A percentile compares a stretch with the other conserved stretches of the same genome.
Conservation (phyloP, 2,797 vertebrate genomes). For the Galaxias olidus region DNA sequence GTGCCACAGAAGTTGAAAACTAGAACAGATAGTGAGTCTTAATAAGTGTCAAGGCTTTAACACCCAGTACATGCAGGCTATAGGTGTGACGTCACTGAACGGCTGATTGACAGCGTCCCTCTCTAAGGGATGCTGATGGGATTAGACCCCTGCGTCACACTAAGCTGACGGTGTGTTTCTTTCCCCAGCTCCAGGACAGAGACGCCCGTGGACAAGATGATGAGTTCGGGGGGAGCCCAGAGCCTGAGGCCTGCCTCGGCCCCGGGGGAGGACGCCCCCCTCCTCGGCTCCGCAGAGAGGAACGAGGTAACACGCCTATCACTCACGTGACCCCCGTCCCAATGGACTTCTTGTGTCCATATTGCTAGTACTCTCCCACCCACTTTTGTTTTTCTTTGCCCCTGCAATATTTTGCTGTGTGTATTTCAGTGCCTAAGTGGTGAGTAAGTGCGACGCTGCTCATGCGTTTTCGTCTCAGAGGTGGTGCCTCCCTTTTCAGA, state of each 20-base stretch:
- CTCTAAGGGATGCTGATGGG: not conserved
- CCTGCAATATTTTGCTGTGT: too few species aligned
- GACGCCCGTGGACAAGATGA: constrained; percentile 89
- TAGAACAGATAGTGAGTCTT: too few species aligned
- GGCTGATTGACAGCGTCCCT: not conserved
- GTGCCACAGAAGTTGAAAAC: too few species aligned
- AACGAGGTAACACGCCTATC: constrained; percentile 90
- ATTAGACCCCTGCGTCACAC: not conserved
- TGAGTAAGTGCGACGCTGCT: too few species aligned
- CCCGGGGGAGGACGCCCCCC: constrained; percentile 80
- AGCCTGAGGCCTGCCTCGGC: constrained; percentile 75
- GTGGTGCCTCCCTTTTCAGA: not conserved
- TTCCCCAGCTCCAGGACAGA: constrained; percentile 82
- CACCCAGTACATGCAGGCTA: too few species aligned
- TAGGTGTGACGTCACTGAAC: too few species aligned
- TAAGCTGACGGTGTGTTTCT: constrained; percentile 19
- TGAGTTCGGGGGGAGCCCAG: constrained; percentile 75
- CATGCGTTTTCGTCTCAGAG: not conserved
- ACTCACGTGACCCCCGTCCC: not conserved
- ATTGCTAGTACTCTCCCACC: not conserved
- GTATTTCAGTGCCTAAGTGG: too few species aligned
- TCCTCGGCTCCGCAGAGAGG: constrained; percentile 75
- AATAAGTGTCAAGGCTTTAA: too few species aligned
- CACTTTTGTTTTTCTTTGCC: too few species aligned
- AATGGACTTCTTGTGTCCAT: constrained; percentile 1